phyloP scores from a whole-genome alignment of 1,140 invertebrate genomes.

The Doryteuthis pealeii region DNA sequence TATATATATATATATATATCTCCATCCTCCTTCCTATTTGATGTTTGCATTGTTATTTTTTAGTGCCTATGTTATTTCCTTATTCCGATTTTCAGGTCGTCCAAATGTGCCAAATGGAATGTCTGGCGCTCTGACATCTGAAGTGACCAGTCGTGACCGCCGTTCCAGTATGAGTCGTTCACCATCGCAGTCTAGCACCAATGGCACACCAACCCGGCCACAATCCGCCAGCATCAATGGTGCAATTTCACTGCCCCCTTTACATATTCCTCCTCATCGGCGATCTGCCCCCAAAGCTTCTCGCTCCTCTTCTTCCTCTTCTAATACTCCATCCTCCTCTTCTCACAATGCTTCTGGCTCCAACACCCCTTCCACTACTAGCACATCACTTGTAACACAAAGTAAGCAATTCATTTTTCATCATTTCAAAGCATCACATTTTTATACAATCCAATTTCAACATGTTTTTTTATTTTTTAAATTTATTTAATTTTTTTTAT shows the following conservation, averaged over 20 bases:
- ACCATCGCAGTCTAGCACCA: conserved; percentile 11
- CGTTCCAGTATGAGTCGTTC: conserved; percentile 2
- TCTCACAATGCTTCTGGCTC: background rate
- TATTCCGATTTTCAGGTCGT: background rate
- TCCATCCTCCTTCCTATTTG: too few relatives aligned
- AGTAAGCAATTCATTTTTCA: background rate
- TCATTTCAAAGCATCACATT: too few relatives aligned
- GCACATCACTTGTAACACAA: conserved; percentile 7
- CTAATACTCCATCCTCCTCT: background rate
- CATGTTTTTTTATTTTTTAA: too few relatives aligned
- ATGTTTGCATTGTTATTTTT: too few relatives aligned
- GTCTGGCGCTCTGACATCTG: background rate
- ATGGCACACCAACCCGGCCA: conserved; percentile 15
- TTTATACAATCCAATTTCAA: too few relatives aligned
- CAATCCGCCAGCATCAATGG: conserved; percentile 13
- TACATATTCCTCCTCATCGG: conserved; percentile 29
- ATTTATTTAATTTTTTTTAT: too few relatives aligned
- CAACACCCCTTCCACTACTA: background rate
- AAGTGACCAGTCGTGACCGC: background rate
- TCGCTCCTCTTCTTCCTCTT: conserved; percentile 19
- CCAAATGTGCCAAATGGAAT: conserved; percentile 5
- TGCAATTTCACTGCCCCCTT: conserved; percentile 17
- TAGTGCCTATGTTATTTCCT: background rate
- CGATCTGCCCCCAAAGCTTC: conserved; percentile 17
- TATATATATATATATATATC: too few relatives aligned